Evolutionary conservation across 2,888 invertebrate genomes (phyloP).

Genomic region (Dolichopus griseipennis): DNA sequence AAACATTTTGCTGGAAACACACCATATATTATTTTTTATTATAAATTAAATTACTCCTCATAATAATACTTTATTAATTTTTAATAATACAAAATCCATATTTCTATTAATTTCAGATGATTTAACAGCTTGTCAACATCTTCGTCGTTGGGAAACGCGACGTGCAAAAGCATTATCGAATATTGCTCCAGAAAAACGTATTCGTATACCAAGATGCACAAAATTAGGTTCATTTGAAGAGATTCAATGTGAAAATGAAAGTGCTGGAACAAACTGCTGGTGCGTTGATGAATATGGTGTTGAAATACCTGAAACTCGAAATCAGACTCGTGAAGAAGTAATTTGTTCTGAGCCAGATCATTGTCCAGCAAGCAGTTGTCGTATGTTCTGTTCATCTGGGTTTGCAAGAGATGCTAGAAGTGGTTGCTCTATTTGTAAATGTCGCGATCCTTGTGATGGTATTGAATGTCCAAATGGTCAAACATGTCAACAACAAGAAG

Average conservation of each 20-base stretch:
- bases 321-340: slow-evolving; percentile 29
- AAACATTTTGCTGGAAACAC: too few relatives aligned
- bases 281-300: slow-evolving; percentile 72
- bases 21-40: too few relatives aligned
- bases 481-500: slow-evolving; percentile 68
- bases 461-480: slow-evolving; percentile 67
- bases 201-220: slow-evolving; percentile 63
- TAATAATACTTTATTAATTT: too few relatives aligned
- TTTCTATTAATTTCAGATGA: slow-evolving; percentile 28
- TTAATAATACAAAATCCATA: too few relatives aligned
- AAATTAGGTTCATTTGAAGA: slow-evolving; percentile 64
- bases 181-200: slow-evolving; percentile 34
- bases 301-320: slow-evolving; percentile 67
- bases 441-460: slow-evolving; percentile 69
- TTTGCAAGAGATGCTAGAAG: slow-evolving; percentile 58
- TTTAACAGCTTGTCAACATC: slow-evolving; percentile 56
- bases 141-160: slow-evolving; percentile 54
- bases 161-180: slow-evolving; percentile 52
- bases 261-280: slow-evolving; percentile 58
- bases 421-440: slow-evolving; percentile 72
- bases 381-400: slow-evolving; percentile 79
- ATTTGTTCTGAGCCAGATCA: slow-evolving; percentile 47
- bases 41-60: too few relatives aligned
- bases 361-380: slow-evolving; percentile 71
- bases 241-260: slow-evolving; percentile 57